Conservation (phyloP, 2,888 invertebrate genomes). For the Phytoseiulus persimilis region DNA sequence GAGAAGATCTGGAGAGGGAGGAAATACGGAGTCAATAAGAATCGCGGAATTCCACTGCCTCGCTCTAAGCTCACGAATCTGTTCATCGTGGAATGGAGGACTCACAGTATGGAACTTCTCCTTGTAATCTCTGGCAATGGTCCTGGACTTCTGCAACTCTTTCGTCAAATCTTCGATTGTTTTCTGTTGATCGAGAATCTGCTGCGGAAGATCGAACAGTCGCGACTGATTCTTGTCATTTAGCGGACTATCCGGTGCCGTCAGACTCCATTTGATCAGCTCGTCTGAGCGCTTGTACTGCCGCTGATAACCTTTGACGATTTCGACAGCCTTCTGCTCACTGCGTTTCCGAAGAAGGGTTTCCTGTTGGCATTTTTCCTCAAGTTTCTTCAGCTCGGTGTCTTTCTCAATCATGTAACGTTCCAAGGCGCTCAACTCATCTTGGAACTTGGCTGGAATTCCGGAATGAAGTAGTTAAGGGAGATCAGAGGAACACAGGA, state of each 20-base stretch:
- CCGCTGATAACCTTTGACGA: slow-evolving; percentile 23
- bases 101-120: slow-evolving; percentile 23
- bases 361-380: slow-evolving; percentile 27
- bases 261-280: slow-evolving; percentile 33
- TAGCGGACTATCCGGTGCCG: slow-evolving; percentile 21
- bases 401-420: slow-evolving; percentile 22
- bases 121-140: slow-evolving; percentile 30
- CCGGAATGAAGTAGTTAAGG: no score
- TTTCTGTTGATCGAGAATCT: slow-evolving; percentile 25
- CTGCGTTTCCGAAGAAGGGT: background rate
- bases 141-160: slow-evolving; percentile 13
- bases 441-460: slow-evolving; percentile 30
- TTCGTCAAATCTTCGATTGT: slow-evolving; percentile 9
- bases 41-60: no score
- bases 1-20: slow-evolving; percentile 11
- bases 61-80: no score
- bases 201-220: slow-evolving; percentile 20
- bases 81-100: no score
- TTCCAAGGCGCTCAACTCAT: slow-evolving; percentile 15
- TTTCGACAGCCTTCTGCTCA: slow-evolving; percentile 14
- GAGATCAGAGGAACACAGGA: no score
- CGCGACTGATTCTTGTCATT: slow-evolving; percentile 24
- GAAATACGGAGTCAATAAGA: no score
- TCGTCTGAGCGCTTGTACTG: slow-evolving; percentile 26
- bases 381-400: slow-evolving; percentile 8